Conservation (phyloP, 2,113 vertebrate species). For the Neomonachus schauinslandi region DNA sequence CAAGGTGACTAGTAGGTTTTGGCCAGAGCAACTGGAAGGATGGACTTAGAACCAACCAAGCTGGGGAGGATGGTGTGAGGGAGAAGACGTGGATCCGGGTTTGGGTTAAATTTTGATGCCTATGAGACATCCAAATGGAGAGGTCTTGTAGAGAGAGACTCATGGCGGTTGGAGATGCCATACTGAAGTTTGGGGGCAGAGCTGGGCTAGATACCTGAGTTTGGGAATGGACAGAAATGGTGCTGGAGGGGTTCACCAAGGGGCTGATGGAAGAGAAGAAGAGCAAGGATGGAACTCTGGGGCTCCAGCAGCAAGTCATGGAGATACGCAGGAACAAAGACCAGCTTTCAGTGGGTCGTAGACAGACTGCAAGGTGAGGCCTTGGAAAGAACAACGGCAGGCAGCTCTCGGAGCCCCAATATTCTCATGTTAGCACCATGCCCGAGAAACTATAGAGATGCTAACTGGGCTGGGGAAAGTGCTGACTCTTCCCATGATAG, state of each 20-base stretch:
- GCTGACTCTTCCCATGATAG: not conserved
- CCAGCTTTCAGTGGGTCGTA: not conserved
- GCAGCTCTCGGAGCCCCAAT: not conserved
- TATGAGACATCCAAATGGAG: not conserved
- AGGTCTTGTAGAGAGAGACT: not conserved
- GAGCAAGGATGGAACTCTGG: not conserved
- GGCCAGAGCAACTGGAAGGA: not conserved
- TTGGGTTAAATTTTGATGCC: not conserved
- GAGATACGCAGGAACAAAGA: not conserved
- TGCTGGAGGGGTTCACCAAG: fast-evolving
- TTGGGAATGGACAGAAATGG: not conserved
- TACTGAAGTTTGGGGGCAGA: not conserved
- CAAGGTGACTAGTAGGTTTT: not conserved
- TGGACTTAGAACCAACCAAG: not conserved
- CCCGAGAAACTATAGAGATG: not conserved
- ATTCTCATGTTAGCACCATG: not conserved
- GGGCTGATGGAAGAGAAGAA: not conserved
- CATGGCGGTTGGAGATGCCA: not conserved
- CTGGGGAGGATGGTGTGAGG: not conserved
- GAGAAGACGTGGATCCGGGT: not conserved
- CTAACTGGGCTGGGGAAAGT: fast-evolving
- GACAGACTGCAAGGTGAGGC: not conserved
- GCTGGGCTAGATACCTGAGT: not conserved
- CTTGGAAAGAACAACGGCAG: not conserved
- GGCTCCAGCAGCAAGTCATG: not conserved